Base-by-base conservation (phyloP, 2,888 invertebrate genomes). In the Tyria jacobaeae region DNA sequence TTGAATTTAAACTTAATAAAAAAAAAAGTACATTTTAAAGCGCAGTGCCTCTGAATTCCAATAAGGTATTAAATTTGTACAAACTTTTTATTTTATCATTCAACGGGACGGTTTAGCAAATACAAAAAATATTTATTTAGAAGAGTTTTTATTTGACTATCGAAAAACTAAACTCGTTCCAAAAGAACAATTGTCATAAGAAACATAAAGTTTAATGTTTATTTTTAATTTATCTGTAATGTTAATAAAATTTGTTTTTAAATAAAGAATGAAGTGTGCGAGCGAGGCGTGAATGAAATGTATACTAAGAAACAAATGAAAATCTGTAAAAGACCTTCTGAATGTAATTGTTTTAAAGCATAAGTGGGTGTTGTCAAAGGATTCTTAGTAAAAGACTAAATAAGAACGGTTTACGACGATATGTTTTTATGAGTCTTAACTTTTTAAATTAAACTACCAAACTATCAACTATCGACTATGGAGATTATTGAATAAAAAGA, bases 51-150 rank as follows among this genome's bases (percentile, higher is more conserved):
- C 27, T 41, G 54, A 41, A 41, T 54, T 31, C n/a, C 27, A 41
- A 51, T 35, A 15, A 51, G 21, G 51, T 34, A 35, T 51, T 35
- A 24, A 51, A 51, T 51, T 34, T 51, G 12, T 35, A 17, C 14
- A 51, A 35, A 35, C 17, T 17, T 34, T 34, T 35, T 35, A 7
- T 35, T 21, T 51, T 25, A 50, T 12, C 31, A 37, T 52, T 52
- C 37, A 39, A 25, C n/a, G 25, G 37, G 9, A 52, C 15, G 24
- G 24, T 52, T 37, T 25, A 15, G 25, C 10, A 25, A 5, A 31
- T 14, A 34, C 12, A 51, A 47, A 17, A 25, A 12, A 47, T 24
- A 25, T 47, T 34, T 1, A 14, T 51, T 51, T 12, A 50, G 12
- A 17, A 17, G 14, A 12, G 17, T n/a, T 31, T 50, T 51, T 6